phyloP scores from a whole-genome alignment of 2,888 invertebrate species.

The Microchrysa polita region DNA sequence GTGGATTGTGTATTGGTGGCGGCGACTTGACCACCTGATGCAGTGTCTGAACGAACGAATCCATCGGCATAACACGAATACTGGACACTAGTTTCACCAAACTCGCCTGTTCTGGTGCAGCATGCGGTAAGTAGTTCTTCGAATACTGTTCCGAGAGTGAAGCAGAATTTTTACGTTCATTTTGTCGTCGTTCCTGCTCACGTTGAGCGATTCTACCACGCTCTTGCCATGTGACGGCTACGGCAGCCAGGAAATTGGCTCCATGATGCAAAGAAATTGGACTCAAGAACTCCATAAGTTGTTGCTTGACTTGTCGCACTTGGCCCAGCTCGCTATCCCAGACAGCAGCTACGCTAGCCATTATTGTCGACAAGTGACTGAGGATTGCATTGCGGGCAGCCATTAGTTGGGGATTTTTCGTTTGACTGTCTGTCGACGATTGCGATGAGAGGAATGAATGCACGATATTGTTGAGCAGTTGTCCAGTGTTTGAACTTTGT shows the following conservation, averaged over 20 bases:
- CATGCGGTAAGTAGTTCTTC: constrained; percentile 65
- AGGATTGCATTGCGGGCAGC: constrained; percentile 78
- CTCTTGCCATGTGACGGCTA: constrained; percentile 88
- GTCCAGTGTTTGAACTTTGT: constrained; percentile 71
- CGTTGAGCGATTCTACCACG: constrained; percentile 66
- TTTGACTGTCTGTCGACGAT: constrained; percentile 55
- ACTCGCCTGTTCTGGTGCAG: constrained; percentile 75
- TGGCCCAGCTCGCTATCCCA: constrained; percentile 79
- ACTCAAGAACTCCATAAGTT: constrained; percentile 82
- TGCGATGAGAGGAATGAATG: constrained; percentile 80
- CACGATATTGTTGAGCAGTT: constrained; percentile 81
- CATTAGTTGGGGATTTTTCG: constrained; percentile 60
- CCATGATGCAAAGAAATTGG: constrained; percentile 87
- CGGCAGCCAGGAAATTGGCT: constrained; percentile 80
- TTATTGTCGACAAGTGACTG: constrained; percentile 81
- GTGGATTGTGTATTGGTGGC: constrained; percentile 68
- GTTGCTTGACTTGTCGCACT: constrained; percentile 72
- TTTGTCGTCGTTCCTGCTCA: constrained; percentile 59
- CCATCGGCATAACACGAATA: constrained; percentile 84
- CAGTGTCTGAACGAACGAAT: constrained; percentile 83
- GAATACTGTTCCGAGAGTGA: constrained; percentile 57
- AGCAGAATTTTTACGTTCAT: constrained; percentile 53
- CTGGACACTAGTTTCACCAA: constrained; percentile 82
- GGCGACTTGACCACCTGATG: constrained; percentile 84
- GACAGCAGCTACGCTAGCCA: constrained; percentile 79